Conservation (phyloP, 2,113 vertebrate species). For the Gobiocypris rarus region DNA sequence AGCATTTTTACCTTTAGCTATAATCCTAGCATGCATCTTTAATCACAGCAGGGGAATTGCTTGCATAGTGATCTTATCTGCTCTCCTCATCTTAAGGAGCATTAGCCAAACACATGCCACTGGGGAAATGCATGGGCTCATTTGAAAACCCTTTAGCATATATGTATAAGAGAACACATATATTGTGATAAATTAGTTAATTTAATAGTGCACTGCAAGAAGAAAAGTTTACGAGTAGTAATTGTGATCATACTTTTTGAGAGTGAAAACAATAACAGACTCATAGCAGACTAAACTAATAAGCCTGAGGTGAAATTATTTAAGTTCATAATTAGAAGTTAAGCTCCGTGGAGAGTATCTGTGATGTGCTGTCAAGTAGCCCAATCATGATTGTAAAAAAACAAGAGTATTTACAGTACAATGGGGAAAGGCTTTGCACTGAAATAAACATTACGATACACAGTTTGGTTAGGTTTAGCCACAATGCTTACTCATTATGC, state of each 20-base stretch:
- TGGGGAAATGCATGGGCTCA: slow-evolving; percentile 7
- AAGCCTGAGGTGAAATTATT: neutral
- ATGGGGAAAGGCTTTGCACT: neutral
- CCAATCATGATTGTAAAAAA: neutral
- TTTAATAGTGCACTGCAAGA: neutral
- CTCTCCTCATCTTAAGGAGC: neutral
- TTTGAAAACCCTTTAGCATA: neutral
- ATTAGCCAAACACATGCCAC: neutral
- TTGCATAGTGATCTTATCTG: neutral
- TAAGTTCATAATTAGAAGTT: neutral
- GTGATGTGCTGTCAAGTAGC: neutral
- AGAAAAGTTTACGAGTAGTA: neutral
- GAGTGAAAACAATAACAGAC: neutral
- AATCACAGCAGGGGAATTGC: slow-evolving; percentile 26
- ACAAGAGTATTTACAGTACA: neutral
- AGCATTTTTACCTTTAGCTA: slow-evolving; percentile 64
- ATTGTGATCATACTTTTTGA: neutral
- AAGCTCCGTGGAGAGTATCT: neutral
- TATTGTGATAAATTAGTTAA: slow-evolving; percentile 25
- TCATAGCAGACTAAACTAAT: neutral
- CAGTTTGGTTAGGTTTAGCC: neutral
- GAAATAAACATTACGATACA: neutral
- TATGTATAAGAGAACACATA: neutral
- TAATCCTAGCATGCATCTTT: slow-evolving; percentile 55
- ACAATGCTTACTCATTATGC: neutral